Base-by-base conservation (phyloP, 2,797 vertebrate species). In the Falco columbarius region DNA sequence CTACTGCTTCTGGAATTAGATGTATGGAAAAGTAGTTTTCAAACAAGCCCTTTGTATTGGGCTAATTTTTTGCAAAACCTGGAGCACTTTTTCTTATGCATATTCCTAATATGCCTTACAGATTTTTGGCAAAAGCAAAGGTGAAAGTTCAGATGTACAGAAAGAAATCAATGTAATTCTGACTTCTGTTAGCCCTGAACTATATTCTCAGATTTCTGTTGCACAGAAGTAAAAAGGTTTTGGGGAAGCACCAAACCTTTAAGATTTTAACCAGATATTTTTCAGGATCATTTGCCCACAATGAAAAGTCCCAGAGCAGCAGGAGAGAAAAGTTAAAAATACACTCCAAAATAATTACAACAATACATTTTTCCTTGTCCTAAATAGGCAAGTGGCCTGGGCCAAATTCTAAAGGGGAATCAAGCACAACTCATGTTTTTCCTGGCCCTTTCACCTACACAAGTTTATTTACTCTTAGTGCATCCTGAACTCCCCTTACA, bases 221-320 rank as follows among this genome's bases (percentile, higher is more conserved):
- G 17, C 55, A 68, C 29, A 58, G 34, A 71, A 81, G 52, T 12
- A 93, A 44, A 66, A 66, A 46, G 4, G 14, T 7, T 81, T 66
- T 56, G 9, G 32, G 34, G 42, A 89, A 77, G 30, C 55, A 84
- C 52, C 10, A 20, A 88, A 19, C 11, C 40, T 86, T 5, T 32
- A 68, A 65, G 54, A 58, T 21, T 68, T n/a, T 73, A 68, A 84
- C 6, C 4, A 62, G 40, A 46, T n/a, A 54, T 75, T 74, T 87
- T 89, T 79, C 82, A 81, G 51, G 24, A 86, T 93, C n/a, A 61
- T 91, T 67, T 91, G 14, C 16, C 30, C 38, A 73, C 68, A 85
- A 15, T 19, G 26, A 88, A 88, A 77, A 47, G 17, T 70, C 59
- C 47, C 47, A 44, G 55, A 88, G 36, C 40, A 94, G 24, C 22